phyloP scores from a whole-genome alignment of 2,888 invertebrate genomes.

The Pogonocherus hispidulus region DNA sequence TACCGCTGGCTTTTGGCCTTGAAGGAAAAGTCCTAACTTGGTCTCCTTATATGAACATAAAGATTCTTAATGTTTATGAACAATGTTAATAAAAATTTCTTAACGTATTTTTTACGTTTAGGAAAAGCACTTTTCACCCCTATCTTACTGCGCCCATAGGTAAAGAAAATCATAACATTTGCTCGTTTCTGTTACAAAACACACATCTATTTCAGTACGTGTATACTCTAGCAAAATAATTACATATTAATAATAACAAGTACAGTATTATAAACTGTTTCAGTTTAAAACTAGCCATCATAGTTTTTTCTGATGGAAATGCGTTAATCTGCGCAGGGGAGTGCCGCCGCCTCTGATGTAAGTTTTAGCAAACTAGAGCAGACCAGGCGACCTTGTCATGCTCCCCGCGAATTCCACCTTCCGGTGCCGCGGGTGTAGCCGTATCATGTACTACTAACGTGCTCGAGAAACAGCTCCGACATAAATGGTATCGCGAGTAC shows the following conservation, averaged over 20 bases:
- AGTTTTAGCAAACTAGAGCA: constrained; percentile 48
- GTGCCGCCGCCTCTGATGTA: constrained; percentile 46
- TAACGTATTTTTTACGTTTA: no score
- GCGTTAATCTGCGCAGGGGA: constrained; percentile 15
- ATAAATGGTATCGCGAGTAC: not conserved
- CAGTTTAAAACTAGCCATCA: not conserved
- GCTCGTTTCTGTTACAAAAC: no score
- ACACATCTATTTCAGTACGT: no score
- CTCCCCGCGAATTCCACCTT: constrained; percentile 41
- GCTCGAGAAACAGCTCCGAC: constrained; percentile 23
- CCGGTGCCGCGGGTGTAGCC: constrained; percentile 42
- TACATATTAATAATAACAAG: not conserved
- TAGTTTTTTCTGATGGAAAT: constrained; percentile 26
- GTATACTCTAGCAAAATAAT: not conserved
- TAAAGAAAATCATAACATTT: no score
- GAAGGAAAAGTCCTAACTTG: no score
- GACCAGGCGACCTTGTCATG: constrained; percentile 49
- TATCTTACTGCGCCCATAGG: no score
- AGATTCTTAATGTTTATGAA: no score
- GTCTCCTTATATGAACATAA: no score
- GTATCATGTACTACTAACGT: constrained; percentile 36
- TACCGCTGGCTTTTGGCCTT: no score
- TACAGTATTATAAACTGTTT: not conserved
- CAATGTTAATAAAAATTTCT: no score
- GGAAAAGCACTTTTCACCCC: no score